phyloP scores from a whole-genome alignment of 2,797 vertebrate species.

The Myripristis jacobus region DNA sequence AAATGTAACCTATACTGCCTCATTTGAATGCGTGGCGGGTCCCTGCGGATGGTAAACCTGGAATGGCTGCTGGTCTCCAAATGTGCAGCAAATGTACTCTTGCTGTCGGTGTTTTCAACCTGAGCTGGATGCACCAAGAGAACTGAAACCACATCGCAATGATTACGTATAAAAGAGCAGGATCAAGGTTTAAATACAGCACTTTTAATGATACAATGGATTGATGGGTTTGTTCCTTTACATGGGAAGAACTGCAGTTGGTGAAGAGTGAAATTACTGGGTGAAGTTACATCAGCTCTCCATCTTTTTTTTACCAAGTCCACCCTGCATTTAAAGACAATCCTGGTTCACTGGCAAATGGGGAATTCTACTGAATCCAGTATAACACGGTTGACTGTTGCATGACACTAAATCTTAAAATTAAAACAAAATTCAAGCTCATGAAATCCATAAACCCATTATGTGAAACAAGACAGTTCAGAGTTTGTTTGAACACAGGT shows the following conservation, averaged over 20 bases:
- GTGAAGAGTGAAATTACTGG: constrained; percentile 61
- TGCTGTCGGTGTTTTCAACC: not conserved
- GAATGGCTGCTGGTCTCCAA: no score
- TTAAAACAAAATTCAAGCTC: constrained; percentile 67
- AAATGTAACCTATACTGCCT: no score
- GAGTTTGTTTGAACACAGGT: constrained; percentile 71
- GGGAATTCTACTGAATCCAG: constrained; percentile 69
- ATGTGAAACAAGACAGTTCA: constrained; percentile 62
- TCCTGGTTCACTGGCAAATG: constrained; percentile 73
- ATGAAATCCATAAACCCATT: constrained; percentile 60
- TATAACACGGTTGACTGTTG: constrained; percentile 53
- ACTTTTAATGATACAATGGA: constrained; percentile 84
- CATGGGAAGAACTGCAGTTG: constrained; percentile 74
- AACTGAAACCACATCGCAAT: not conserved
- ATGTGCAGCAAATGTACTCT: no score
- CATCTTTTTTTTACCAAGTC: constrained; percentile 61
- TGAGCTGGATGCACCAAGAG: not conserved
- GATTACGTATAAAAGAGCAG: not conserved
- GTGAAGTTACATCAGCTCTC: constrained; percentile 67
- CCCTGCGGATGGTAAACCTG: no score
- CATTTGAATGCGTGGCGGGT: no score
- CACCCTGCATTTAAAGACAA: constrained; percentile 62
- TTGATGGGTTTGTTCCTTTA: constrained; percentile 75
- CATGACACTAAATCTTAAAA: constrained; percentile 31
- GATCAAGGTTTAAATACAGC: constrained; percentile 73